phyloP scores from a whole-genome alignment of 2,888 invertebrate genomes.

The Scaptomyza reducta region DNA sequence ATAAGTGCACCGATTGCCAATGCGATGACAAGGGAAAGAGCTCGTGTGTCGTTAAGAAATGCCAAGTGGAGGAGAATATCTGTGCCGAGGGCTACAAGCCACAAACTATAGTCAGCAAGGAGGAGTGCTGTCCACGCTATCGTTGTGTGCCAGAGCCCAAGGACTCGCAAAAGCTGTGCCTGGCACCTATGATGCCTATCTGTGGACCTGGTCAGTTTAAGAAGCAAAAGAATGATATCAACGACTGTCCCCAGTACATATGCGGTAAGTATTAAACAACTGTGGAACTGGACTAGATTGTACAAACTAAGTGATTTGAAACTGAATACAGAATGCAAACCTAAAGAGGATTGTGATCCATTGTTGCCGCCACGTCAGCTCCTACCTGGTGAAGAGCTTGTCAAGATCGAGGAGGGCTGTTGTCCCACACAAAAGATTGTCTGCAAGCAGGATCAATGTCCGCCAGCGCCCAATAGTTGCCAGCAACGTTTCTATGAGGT shows the following conservation, averaged over 20 bases:
- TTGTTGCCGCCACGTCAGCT: slow-evolving; percentile 84
- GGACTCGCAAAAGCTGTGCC: slow-evolving; percentile 85
- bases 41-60: slow-evolving; percentile 87
- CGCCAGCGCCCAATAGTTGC: slow-evolving; percentile 84
- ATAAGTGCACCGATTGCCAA: slow-evolving; percentile 90
- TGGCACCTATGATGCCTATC: slow-evolving; percentile 88
- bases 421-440: slow-evolving; percentile 87
- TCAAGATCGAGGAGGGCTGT: slow-evolving; percentile 88
- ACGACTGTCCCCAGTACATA: slow-evolving; percentile 90
- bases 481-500: slow-evolving; percentile 86
- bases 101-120: slow-evolving; percentile 85
- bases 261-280: slow-evolving; percentile 86
- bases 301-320: neutral
- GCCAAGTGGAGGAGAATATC: slow-evolving; percentile 86
- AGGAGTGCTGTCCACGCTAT: slow-evolving; percentile 89
- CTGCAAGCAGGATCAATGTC: slow-evolving; percentile 88
- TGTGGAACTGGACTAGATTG: neutral
- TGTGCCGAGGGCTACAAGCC: slow-evolving; percentile 87
- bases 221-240: slow-evolving; percentile 87
- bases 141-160: slow-evolving; percentile 87
- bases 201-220: slow-evolving; percentile 90
- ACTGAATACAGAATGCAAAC: slow-evolving; percentile 88
- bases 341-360: slow-evolving; percentile 88
- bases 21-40: slow-evolving; percentile 87
- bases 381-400: slow-evolving; percentile 87